Percentiles rank a stretch among this genome's conserved stretches.
phyloP scores from a whole-genome alignment of 2,113 vertebrate genomes.

The Pachypanchax playfairii region DNA sequence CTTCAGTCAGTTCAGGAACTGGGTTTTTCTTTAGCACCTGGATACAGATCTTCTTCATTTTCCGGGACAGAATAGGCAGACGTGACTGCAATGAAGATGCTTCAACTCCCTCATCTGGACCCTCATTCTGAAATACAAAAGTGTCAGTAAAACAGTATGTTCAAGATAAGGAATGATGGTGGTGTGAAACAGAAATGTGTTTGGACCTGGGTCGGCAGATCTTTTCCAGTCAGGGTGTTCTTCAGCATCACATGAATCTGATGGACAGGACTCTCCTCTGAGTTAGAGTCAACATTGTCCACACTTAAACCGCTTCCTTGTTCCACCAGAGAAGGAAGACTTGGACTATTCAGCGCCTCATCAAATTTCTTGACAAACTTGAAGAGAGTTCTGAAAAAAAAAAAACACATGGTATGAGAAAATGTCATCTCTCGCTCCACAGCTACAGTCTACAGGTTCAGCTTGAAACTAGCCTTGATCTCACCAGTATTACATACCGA shows the following conservation, averaged over 20 bases:
- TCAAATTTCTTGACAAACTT: constrained; percentile 97
- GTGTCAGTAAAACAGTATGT: background rate
- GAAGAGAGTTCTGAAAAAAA: constrained; percentile 87
- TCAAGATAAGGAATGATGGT: background rate
- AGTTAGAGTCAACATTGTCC: constrained; percentile 73
- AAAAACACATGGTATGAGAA: too few relatives aligned
- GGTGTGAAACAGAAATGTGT: too few relatives aligned
- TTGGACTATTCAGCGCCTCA: constrained; percentile 82
- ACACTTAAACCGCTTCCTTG: constrained; percentile 75
- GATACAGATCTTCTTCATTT: constrained; percentile 89
- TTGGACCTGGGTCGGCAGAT: constrained; percentile 64
- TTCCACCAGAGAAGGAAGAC: constrained; percentile 85
- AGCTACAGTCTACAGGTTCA: accelerated
- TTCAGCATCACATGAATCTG: constrained; percentile 80
- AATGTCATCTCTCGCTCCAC: too few relatives aligned
- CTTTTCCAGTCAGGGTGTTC: constrained; percentile 71
- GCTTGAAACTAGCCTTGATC: background rate
- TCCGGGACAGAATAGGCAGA: constrained; percentile 85
- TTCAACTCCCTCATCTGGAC: constrained; percentile 49
- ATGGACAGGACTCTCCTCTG: constrained; percentile 81
- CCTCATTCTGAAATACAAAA: constrained; percentile 55
- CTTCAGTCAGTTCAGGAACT: constrained; percentile 84
- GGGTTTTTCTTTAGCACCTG: constrained; percentile 80
- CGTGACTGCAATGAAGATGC: constrained; percentile 81
- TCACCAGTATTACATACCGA: constrained; percentile 79